A percentile compares a stretch with the other conserved stretches of the same genome.
Evolutionary conservation across 2,888 invertebrate species (phyloP).

Genomic region (Dryobotodes eremita): DNA sequence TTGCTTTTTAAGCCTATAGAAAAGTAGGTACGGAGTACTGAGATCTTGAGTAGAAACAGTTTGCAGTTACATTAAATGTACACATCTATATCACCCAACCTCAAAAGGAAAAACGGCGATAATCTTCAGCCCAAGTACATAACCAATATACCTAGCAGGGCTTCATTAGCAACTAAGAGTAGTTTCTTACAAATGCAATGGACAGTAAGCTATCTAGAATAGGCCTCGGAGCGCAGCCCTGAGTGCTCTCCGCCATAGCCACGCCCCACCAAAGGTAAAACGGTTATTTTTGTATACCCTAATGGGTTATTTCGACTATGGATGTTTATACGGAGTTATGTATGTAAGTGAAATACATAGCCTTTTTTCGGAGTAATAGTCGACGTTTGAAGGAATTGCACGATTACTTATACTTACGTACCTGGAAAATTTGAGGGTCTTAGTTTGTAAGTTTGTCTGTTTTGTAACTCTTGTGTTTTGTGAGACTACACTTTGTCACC

Average conservation of each 20-base stretch:
- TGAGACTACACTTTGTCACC: background rate
- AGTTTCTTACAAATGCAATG: constrained; percentile 36
- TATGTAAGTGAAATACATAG: constrained; percentile 30
- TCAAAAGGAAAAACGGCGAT: constrained; percentile 7
- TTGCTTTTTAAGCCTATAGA: background rate
- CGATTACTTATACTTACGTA: constrained; percentile 27
- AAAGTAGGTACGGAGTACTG: background rate
- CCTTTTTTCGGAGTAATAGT: constrained; percentile 29
- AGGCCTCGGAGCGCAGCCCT: constrained; percentile 27
- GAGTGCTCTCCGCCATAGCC: constrained; percentile 62
- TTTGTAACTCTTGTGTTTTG: background rate
- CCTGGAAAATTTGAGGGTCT: constrained; percentile 1
- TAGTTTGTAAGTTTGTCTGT: background rate
- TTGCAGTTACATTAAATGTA: background rate
- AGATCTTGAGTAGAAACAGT: background rate
- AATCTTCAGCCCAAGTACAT: constrained; percentile 8
- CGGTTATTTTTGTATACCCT: constrained; percentile 46
- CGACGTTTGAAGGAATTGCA: constrained; percentile 31
- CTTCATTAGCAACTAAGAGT: constrained; percentile 28
- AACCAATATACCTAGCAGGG: constrained; percentile 30
- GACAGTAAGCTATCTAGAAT: constrained; percentile 40
- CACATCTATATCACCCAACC: background rate
- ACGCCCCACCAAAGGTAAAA: constrained; percentile 53
- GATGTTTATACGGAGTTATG: constrained; percentile 26
- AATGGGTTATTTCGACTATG: constrained; percentile 50